Percentiles rank a stretch among this genome's conserved stretches.
Evolutionary conservation across 2,113 vertebrate genomes (phyloP).

Genomic region (Capreolus pygargus): DNA sequence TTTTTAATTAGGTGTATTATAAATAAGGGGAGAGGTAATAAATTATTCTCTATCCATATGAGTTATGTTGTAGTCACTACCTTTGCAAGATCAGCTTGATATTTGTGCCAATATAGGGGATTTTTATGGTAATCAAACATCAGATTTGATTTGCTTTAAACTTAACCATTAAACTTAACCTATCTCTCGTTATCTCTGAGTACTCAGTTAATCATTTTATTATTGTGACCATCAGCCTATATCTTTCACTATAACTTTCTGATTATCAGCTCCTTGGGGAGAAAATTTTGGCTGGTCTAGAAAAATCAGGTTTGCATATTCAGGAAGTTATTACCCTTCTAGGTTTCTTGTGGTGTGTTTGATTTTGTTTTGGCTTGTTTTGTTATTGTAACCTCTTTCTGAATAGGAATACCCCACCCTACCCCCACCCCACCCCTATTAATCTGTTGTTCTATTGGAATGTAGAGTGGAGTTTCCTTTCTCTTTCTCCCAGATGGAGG

Average conservation of each 20-base stretch:
- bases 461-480: neutral
- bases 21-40: neutral
- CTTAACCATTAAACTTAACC: neutral
- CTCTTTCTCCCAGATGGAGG: neutral
- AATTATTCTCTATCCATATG: neutral
- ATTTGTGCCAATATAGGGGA: neutral
- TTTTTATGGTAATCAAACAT: neutral
- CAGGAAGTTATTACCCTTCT: neutral
- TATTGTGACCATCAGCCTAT: neutral
- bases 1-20: neutral
- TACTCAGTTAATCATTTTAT: neutral
- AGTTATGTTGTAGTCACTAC: neutral
- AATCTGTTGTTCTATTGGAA: fast-evolving
- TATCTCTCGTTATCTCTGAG: neutral
- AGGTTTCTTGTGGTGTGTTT: neutral
- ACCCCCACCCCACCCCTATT: neutral
- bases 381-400: neutral
- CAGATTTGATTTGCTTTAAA: neutral
- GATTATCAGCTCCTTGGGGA: neutral
- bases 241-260: neutral
- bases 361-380: neutral
- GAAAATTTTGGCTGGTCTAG: neutral
- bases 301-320: neutral
- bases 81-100: neutral
- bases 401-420: neutral